These are phyloP conservation scores for Tamias sibiricus DNA, from an alignment of 2,113 vertebrate species.

Conservation along the genomic window DNA sequence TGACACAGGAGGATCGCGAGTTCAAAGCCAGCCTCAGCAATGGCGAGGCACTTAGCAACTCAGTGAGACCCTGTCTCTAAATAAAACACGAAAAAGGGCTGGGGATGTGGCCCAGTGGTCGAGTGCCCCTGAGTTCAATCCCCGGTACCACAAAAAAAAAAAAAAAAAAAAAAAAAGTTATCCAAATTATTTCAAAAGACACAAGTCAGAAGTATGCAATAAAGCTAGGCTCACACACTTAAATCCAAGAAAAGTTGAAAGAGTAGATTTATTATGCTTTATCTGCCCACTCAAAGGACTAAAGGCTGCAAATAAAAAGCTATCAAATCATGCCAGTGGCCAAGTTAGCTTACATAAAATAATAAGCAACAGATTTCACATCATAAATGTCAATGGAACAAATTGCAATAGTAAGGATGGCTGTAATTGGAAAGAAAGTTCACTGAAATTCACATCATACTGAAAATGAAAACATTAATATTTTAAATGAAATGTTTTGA, in stretches of 20 bases:
- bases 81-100: no score
- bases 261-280: conserved; percentile 62
- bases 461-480: conserved; percentile 63
- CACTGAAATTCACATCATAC: conserved; percentile 59
- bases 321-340: conserved; percentile 51
- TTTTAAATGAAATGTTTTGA: conserved; percentile 58
- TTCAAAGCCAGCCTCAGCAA: no score
- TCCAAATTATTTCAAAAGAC: conserved; percentile 46
- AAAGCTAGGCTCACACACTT: conserved; percentile 17
- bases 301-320: conserved; percentile 59
- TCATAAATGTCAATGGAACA: conserved; percentile 66
- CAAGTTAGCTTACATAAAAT: conserved; percentile 70
- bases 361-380: conserved; percentile 74
- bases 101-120: no score
- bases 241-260: conserved; percentile 37
- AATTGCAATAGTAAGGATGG: conserved; percentile 47
- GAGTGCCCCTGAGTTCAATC: no score
- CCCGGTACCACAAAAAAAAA: no score
- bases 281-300: conserved; percentile 51
- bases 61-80: no score
- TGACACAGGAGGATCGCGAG: no score
- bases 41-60: no score
- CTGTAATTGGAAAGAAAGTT: conserved; percentile 58
- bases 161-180: no score
- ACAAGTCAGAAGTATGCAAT: conserved; percentile 50